Evolutionary conservation across 2,888 invertebrate species (phyloP), one percentile per base, ranked within the genome.

Genomic region (Lysandra bellargus): DNA sequence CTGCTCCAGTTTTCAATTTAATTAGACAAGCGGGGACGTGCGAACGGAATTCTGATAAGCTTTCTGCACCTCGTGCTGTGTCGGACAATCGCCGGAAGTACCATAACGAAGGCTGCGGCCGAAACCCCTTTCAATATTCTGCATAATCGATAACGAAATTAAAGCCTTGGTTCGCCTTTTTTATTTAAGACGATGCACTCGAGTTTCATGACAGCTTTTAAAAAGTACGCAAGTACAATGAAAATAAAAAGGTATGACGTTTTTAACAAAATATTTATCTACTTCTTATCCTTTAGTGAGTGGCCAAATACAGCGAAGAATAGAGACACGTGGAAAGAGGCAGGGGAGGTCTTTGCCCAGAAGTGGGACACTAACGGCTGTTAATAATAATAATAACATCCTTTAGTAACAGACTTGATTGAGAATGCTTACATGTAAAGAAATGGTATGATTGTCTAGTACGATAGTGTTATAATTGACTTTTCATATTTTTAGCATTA

Each of bases 51-150:
- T 49, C 79, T 60, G 74, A 79, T 79, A 40, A 78, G 73, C 74
- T 60, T 69, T 77, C 78, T 57, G 73, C 74, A 79, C 57, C 79
- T 53, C 61, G 76, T 72, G 40, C 78, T 78, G 57, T 79, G 78
- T 78, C 61, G 69, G 80, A 83, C 83, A 84, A 84, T 83, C 64
- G 82, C 81, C 84, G 84, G 83, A 83, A 84, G 82, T 82, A 53
- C 82, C 73, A 78, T 79, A 81, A 78, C 49, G 79, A 83, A 83
- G 83, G 82, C 61, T 83, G 82, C 79, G 81, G 79, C 76, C 79
- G 79, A 76, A 57, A 76, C 53, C 57, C 49, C 76, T 76, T 53
- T 76, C 76, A 37, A 77, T 49, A 77, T 64, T 64, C 64, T 64
- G 30, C 64, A 64, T 74, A 40, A 74, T 74, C 44, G n/a, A 44